Evolutionary conservation across 2,888 invertebrate genomes (phyloP).

Genomic region (Cactoblastis cactorum): DNA sequence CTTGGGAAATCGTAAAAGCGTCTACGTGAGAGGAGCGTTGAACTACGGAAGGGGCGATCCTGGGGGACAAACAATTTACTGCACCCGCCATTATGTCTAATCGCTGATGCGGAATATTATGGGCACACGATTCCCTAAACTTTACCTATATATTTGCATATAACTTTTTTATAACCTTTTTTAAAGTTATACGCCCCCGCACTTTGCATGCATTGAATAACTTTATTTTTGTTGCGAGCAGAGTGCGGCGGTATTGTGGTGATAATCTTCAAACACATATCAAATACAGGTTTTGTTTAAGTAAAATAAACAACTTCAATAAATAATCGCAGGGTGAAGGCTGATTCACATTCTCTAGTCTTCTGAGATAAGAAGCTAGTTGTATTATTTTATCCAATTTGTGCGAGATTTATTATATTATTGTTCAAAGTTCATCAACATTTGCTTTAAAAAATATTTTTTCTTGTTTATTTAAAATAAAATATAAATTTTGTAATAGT

Average conservation of each 20-base stretch:
- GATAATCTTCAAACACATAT: conserved; percentile 34
- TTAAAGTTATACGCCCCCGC: conserved; percentile 17
- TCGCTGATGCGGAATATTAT: conserved; percentile 29
- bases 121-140: conserved; percentile 18
- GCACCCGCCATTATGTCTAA: conserved; percentile 26
- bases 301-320: conserved; percentile 17
- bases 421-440: background rate
- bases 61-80: conserved; percentile 34
- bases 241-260: too few species aligned
- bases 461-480: too few species aligned
- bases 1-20: conserved; percentile 37
- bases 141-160: conserved; percentile 21
- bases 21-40: conserved; percentile 31
- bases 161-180: conserved; percentile 19
- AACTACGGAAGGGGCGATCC: conserved; percentile 30
- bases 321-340: background rate
- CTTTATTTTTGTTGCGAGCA: too few species aligned
- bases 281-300: conserved; percentile 19
- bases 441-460: too few species aligned
- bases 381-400: background rate
- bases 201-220: conserved; percentile 6
- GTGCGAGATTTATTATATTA: conserved; percentile 1
- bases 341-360: background rate
- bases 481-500: too few species aligned
- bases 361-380: background rate